Evolutionary conservation across 2,797 vertebrate species (phyloP), one percentile per base, ranked within the genome.

Genomic region (Gallinago stenura): DNA sequence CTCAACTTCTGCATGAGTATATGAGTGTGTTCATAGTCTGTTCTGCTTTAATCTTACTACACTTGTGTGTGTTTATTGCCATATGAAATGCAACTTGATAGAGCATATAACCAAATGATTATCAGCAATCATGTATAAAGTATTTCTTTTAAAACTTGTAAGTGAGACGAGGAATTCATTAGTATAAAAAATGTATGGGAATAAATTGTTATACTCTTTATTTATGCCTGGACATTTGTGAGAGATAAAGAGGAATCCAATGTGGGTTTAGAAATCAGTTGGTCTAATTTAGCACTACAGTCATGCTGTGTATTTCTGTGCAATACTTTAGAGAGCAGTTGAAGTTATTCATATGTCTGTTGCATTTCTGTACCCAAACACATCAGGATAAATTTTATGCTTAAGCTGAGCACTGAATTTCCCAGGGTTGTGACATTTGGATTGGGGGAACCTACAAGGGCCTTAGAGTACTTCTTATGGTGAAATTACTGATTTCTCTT

Each of bases 81-180:
- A 22, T 62, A 78, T 45, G 39, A 90, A 94, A 84, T 17, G 31
- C 16, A 78, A 71, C n/a, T 81, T 75, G 41, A 81, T 86, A 69
- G n/a, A 61, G 12, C 28, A 58, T 65, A 71, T 37, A 94, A 51
- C 35, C n/a, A 87, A 78, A 87, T 75, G 28, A 61, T 77, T 83
- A 73, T 82, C 61, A 93, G n/a, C 17, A 66, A 61, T 1, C 1
- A 69, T 76, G 11, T 51, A 71, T 48, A 90, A 87, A 81, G 65
- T 86, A 83, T 64, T 73, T 89, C 65, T 53, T 93, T 64, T 7
- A 86, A 93, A 89, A 68, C 22, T 85, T 87, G 11, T 45, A 87
- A 89, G 37, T 41, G 83, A 92, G 22, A 14, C 1, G 1, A 86
- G 51, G 61, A 91, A 92, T 75, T 93, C 26, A 37, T 89, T 93